Conservation (phyloP, 2,888 invertebrate genomes). For the Euphydryas editha region DNA sequence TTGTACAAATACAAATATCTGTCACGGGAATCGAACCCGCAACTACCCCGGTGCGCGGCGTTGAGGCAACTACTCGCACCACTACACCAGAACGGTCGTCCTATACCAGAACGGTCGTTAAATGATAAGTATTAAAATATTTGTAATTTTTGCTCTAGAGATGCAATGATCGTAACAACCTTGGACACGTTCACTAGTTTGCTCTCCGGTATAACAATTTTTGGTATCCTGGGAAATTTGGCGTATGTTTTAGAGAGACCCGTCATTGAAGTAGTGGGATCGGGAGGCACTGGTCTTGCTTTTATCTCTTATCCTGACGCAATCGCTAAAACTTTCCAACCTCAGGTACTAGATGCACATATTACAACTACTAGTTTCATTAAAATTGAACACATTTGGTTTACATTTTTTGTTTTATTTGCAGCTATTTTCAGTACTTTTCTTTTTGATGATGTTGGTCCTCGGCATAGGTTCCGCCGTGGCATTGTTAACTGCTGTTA, state of each 20-base stretch:
- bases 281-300: constrained; percentile 90
- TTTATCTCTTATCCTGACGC: constrained; percentile 94
- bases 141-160: constrained; percentile 76
- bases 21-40: too few species aligned
- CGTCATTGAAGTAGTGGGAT: constrained; percentile 86
- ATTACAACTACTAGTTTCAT: neutral
- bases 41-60: too few species aligned
- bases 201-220: constrained; percentile 92
- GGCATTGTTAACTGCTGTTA: constrained; percentile 86
- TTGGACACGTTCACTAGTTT: constrained; percentile 92
- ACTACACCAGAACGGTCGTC: too few species aligned
- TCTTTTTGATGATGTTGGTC: constrained; percentile 92
- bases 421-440: constrained; percentile 89
- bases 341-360: constrained; percentile 81
- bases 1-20: too few species aligned
- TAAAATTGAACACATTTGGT: neutral
- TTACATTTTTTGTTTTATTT: constrained; percentile 45
- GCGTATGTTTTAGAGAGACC: constrained; percentile 86
- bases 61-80: too few species aligned
- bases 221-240: constrained; percentile 91
- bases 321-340: constrained; percentile 89
- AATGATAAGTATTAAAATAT: neutral
- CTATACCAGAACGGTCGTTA: too few species aligned
- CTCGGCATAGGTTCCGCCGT: constrained; percentile 91
- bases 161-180: constrained; percentile 91